A percentile compares a stretch with the other conserved stretches of the same genome.
These are phyloP conservation scores for Hypolimnas misippus DNA, from an alignment of 2,888 invertebrate species.

Conservation along the genomic window DNA sequence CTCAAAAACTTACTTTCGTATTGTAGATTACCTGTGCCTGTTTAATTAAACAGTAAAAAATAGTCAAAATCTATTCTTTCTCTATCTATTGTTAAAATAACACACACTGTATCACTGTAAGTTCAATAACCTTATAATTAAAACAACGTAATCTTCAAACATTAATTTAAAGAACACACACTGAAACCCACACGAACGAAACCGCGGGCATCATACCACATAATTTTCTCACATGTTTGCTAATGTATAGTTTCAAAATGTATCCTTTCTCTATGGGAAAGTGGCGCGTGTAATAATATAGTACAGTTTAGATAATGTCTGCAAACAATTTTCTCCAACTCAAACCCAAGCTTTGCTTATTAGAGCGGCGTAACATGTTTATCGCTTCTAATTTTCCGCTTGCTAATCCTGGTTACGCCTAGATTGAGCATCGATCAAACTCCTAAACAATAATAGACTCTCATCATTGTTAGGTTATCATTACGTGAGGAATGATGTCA, in stretches of 20 bases:
- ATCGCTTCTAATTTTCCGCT: constrained; percentile 50
- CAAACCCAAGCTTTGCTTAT: constrained; percentile 44
- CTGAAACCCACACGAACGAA: neutral
- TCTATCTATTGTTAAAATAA: no score
- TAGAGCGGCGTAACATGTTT: constrained; percentile 47
- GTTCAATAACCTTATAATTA: no score
- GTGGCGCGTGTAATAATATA: constrained; percentile 21
- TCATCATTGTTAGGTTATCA: constrained; percentile 1
- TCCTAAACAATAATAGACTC: constrained; percentile 11
- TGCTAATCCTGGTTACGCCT: constrained; percentile 44
- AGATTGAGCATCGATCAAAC: constrained; percentile 24
- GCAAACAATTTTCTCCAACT: constrained; percentile 33
- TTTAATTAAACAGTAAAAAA: no score
- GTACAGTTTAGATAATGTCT: constrained; percentile 25
- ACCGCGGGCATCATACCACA: neutral
- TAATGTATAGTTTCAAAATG: neutral
- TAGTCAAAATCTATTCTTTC: no score
- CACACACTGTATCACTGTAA: no score
- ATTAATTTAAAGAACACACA: neutral
- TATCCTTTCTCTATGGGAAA: constrained; percentile 8
- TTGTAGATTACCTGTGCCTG: no score
- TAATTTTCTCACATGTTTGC: neutral
- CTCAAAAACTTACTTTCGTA: no score
- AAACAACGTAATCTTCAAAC: no score
- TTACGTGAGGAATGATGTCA: neutral